These are phyloP conservation scores for Corythornis vintsioides DNA, from an alignment of 2,113 vertebrate genomes.

Conservation along the genomic window DNA sequence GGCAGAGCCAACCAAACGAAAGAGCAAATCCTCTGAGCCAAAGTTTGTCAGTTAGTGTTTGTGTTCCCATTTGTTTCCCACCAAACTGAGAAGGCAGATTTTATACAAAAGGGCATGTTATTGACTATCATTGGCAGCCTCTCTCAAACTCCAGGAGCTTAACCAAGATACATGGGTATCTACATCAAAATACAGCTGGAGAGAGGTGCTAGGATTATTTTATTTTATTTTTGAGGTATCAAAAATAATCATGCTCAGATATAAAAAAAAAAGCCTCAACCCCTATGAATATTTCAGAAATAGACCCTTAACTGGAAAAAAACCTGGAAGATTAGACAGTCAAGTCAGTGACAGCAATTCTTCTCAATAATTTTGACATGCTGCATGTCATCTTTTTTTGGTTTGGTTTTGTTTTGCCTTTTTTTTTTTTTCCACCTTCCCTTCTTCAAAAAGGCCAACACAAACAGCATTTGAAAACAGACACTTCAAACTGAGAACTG, in stretches of 20 bases:
- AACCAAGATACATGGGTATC: conserved; percentile 2
- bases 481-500: neutral
- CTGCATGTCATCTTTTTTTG: neutral
- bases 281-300: conserved; percentile 6
- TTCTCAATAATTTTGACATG: conserved; percentile 6
- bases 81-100: neutral
- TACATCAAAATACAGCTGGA: neutral
- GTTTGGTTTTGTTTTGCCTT: neutral
- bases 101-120: conserved; percentile 31
- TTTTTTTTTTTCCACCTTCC: neutral
- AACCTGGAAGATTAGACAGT: neutral
- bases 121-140: conserved; percentile 37
- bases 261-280: neutral
- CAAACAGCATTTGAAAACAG: conserved; percentile 36
- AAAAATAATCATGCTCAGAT: neutral
- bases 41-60: neutral
- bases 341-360: neutral
- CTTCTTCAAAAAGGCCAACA: conserved; percentile 1
- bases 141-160: neutral
- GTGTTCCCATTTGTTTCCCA: neutral
- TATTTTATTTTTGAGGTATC: neutral
- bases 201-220: neutral
- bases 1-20: neutral
- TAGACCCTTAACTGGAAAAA: neutral
- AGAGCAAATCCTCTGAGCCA: neutral